Percentiles rank a stretch among this genome's conserved stretches.
Conservation (phyloP, 1,140 invertebrate species). For the Pseudomyrmex cubaensis region DNA sequence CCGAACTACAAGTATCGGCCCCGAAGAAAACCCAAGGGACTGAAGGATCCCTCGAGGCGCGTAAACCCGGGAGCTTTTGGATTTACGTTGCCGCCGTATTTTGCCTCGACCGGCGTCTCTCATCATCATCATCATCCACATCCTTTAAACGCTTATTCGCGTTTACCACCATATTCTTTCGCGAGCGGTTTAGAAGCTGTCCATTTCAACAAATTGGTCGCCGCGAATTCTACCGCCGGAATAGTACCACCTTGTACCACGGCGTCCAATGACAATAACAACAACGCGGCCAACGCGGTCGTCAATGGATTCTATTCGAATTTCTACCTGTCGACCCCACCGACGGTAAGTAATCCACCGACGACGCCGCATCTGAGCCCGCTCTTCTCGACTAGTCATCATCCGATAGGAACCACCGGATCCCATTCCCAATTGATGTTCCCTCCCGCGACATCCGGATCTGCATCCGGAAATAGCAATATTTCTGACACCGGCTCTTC, state of each 20-base stretch:
- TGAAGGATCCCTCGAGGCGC: slow-evolving; percentile 94
- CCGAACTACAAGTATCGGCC: slow-evolving; percentile 99
- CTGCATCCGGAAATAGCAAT: not conserved
- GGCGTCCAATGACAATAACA: slow-evolving; percentile 75
- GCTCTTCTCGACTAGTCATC: slow-evolving; percentile 80
- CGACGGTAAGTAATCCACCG: slow-evolving; percentile 69
- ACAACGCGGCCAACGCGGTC: slow-evolving; percentile 78
- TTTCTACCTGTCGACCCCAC: slow-evolving; percentile 70
- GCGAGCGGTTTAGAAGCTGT: slow-evolving; percentile 83
- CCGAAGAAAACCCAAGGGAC: slow-evolving; percentile 93
- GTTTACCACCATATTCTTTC: too few species aligned
- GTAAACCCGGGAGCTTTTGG: slow-evolving; percentile 82
- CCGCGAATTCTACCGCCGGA: too few species aligned
- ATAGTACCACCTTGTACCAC: slow-evolving; percentile 85
- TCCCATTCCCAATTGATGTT: slow-evolving; percentile 48
- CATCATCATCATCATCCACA: too few species aligned
- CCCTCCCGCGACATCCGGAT: not conserved
- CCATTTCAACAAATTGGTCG: slow-evolving; percentile 81
- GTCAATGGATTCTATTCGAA: slow-evolving; percentile 88
- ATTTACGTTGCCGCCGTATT: slow-evolving; percentile 87
- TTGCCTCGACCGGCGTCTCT: slow-evolving; percentile 75
- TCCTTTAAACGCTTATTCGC: too few species aligned
- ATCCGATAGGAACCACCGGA: slow-evolving; percentile 70
- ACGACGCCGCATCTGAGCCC: slow-evolving; percentile 79
- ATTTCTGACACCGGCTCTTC: slow-evolving; percentile 77